phyloP scores from a whole-genome alignment of 2,113 vertebrate species.

The Atractosteus spatula region DNA sequence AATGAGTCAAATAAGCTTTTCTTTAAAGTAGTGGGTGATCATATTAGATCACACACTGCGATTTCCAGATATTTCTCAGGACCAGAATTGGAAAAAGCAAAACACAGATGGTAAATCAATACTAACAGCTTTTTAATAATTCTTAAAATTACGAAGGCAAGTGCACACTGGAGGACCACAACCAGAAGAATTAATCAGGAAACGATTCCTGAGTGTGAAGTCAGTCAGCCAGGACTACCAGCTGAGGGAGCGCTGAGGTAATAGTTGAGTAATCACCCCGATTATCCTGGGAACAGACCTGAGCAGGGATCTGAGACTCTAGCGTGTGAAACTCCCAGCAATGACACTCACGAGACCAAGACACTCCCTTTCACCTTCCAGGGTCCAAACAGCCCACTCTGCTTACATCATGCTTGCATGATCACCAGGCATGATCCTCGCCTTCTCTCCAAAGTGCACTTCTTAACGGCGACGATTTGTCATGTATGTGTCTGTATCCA shows the following conservation, averaged over 20 bases:
- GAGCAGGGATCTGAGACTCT: slow-evolving; percentile 1
- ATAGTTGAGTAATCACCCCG: slow-evolving; percentile 43
- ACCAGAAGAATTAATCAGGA: slow-evolving; percentile 18
- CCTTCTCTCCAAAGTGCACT: neutral
- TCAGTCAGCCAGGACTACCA: slow-evolving; percentile 31
- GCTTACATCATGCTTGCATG: slow-evolving; percentile 21
- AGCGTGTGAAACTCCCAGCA: slow-evolving; percentile 24
- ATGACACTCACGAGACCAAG: slow-evolving; percentile 24
- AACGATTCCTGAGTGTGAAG: slow-evolving; percentile 12
- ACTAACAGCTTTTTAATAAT: neutral
- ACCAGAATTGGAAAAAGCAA: slow-evolving; percentile 11
- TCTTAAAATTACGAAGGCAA: neutral
- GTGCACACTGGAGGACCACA: neutral
- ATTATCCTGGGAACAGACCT: slow-evolving; percentile 14
- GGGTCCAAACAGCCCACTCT: slow-evolving; percentile 11
- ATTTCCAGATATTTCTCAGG: slow-evolving; percentile 12
- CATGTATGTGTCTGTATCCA: no score
- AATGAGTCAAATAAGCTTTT: no score
- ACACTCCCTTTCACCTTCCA: slow-evolving; percentile 38
- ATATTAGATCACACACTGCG: neutral
- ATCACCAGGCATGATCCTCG: neutral
- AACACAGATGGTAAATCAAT: slow-evolving; percentile 16
- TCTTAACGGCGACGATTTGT: no score
- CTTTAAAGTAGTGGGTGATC: neutral
- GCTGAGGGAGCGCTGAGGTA: slow-evolving; percentile 32